These are phyloP conservation scores for Ophion ventricosus DNA, from an alignment of 2,888 invertebrate genomes.

Conservation along the genomic window DNA sequence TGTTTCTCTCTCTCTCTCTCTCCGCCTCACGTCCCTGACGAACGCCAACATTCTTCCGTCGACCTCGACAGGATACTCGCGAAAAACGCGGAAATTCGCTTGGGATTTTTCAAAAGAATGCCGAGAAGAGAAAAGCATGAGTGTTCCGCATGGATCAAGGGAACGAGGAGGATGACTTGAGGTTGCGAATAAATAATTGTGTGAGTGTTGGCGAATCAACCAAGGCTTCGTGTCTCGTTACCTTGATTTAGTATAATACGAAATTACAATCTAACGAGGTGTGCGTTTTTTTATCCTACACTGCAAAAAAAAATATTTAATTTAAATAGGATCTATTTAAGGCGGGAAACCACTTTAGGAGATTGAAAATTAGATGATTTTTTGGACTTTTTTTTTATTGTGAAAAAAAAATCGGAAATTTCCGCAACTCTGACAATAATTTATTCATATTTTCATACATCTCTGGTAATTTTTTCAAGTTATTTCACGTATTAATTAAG, in stretches of 20 bases:
- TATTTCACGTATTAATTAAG: too few species aligned
- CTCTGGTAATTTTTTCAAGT: too few species aligned
- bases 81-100: conserved; percentile 76
- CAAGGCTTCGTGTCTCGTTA: background rate
- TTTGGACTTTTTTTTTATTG: too few species aligned
- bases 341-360: too few species aligned
- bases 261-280: background rate
- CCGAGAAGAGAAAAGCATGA: conserved; percentile 12
- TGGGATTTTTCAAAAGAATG: conserved; percentile 68
- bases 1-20: conserved; percentile 52
- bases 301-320: too few species aligned
- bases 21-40: conserved; percentile 69
- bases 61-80: conserved; percentile 69
- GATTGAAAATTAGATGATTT: too few species aligned
- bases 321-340: too few species aligned
- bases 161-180: conserved; percentile 10
- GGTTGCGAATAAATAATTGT: background rate
- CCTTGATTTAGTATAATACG: background rate
- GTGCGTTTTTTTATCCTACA: background rate
- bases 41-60: conserved; percentile 77
- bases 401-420: too few species aligned
- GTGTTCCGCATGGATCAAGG: conserved; percentile 13
- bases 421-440: too few species aligned
- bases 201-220: background rate
- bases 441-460: too few species aligned